These are phyloP conservation scores for Ornithoptera alexandrae DNA, from an alignment of 2,888 invertebrate species.

Conservation along the genomic window DNA sequence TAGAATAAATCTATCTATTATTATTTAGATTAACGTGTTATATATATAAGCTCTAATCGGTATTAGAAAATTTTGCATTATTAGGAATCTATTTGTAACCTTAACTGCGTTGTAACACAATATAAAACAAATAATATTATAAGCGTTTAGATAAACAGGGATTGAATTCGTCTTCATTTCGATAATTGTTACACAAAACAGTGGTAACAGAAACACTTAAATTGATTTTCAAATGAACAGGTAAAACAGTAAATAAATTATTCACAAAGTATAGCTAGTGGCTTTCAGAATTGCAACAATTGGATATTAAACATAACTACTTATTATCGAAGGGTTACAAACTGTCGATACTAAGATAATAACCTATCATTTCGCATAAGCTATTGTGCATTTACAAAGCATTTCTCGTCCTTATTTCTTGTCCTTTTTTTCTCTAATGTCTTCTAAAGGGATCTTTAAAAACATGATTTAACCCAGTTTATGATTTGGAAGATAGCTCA, in stretches of 20 bases:
- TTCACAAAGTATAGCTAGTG: neutral
- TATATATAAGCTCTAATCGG: no score
- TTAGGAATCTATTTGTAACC: no score
- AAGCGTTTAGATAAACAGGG: no score
- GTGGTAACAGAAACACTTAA: neutral
- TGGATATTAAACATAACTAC: neutral
- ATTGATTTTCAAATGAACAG: neutral
- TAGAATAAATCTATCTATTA: no score
- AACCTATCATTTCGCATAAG: slow-evolving; percentile 26
- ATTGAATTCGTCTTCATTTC: neutral
- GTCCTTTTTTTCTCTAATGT: neutral
- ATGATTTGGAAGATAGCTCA: no score
- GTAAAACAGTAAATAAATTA: neutral
- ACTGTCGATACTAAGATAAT: slow-evolving; percentile 26
- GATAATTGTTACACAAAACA: neutral
- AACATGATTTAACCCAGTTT: no score
- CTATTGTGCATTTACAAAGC: slow-evolving; percentile 37
- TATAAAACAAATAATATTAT: no score
- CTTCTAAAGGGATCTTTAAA: no score
- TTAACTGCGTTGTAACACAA: no score
- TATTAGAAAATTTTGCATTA: no score
- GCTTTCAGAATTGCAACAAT: neutral
- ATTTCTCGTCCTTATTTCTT: neutral
- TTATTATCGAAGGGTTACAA: slow-evolving; percentile 1
- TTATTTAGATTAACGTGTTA: no score